Conservation (phyloP, 2,113 vertebrate genomes). For the Vidua chalybeata region DNA sequence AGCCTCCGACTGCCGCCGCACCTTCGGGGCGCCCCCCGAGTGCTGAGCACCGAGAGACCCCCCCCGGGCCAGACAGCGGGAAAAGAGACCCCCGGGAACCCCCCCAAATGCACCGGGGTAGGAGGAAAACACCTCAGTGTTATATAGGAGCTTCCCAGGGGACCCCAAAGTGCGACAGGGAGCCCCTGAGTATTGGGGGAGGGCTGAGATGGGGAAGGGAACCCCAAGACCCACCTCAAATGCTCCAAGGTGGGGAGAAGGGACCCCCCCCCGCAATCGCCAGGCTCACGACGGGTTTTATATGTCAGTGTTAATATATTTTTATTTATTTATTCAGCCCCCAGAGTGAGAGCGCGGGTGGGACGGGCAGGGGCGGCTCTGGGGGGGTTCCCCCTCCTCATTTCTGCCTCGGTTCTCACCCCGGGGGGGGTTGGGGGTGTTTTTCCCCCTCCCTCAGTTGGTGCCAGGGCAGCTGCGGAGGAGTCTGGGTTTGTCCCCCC, state of each 20-base stretch:
- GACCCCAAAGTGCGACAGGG: too few species aligned
- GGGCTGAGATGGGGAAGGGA: background rate
- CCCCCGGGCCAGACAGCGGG: too few species aligned
- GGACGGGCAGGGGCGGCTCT: background rate
- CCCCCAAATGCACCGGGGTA: too few species aligned
- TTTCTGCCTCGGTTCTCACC: background rate
- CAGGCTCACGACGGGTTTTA: background rate
- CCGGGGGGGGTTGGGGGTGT: background rate
- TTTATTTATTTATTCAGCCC: conserved; percentile 48
- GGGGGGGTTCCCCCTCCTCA: background rate
- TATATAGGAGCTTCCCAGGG: too few species aligned
- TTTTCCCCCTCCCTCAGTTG: too few species aligned
- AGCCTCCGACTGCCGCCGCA: too few species aligned
- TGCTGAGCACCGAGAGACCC: too few species aligned
- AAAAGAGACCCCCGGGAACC: too few species aligned
- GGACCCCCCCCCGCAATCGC: background rate
- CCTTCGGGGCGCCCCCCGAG: too few species aligned
- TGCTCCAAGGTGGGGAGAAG: background rate
- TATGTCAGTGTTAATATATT: conserved; percentile 39
- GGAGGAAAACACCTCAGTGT: too few species aligned
- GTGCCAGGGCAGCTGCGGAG: background rate
- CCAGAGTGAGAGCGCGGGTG: background rate
- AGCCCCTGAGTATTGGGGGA: too few species aligned
- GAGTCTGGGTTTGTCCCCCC: background rate
- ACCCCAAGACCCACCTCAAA: too few species aligned